Base-by-base conservation (phyloP, 2,113 vertebrate genomes). In the Holacanthus passer region DNA sequence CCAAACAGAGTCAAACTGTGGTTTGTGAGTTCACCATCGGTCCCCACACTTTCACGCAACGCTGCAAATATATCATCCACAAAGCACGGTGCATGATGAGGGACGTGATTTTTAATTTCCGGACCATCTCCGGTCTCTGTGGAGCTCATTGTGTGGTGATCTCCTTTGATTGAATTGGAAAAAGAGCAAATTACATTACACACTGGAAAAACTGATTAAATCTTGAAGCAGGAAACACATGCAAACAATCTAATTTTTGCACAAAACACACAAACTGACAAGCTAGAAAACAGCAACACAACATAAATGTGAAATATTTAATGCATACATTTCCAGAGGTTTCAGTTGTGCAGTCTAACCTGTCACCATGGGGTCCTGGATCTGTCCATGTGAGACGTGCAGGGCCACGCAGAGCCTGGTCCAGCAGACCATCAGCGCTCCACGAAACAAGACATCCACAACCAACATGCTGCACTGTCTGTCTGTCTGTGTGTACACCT, bases 1-100 rank as follows among this genome's bases (percentile, higher is more conserved):
- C 93, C 95, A 65, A 95, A 94, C 41, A n/a, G 58, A n/a, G 82
- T 1, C 59, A 85, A 45, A 24, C 68, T 88, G 47, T 37, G 45
- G 43, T 72, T 83, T 7, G 45, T 63, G n/a, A 82, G 74, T 29
- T 89, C 83, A 2, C 60, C 37, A 9, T 79, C 74, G 1, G 41
- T 37, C 22, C 47, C 81, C 60, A 68, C 47, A 45, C 41, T 69
- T 22, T 90, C 82, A 35, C 65, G 83, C 74, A 96, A 32, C 0
- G 35, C 82, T 19, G 88, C 75, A 0, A 93, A 63, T 6, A 92
- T 43, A 43, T 92, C 89, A 2, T 88, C 74, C 66, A 88, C 39
- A 7, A 89, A 85, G 67, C 91, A 92, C 0, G 77, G 77, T 0
- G 72, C n/a, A 3, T 7, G 56, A 20, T 2, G 69, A n/a, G 41